Conservation (phyloP, 2,888 invertebrate genomes). For the Melanchra persicariae region DNA sequence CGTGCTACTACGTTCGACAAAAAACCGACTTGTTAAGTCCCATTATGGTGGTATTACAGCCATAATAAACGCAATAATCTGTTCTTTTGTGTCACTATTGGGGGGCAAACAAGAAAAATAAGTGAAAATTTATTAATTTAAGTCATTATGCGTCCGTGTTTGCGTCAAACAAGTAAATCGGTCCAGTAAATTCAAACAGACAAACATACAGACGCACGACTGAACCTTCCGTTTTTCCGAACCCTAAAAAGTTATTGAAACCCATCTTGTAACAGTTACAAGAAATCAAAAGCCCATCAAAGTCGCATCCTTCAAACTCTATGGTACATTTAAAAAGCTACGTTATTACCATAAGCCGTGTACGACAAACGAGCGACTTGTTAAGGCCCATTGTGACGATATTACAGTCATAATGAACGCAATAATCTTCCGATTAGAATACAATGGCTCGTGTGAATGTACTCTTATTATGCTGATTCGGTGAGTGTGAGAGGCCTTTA, state of each 20-base stretch:
- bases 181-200: too few relatives aligned
- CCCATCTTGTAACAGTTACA: conserved; percentile 19
- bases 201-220: too few relatives aligned
- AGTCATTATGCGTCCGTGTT: too few relatives aligned
- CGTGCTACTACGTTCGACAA: too few relatives aligned
- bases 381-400: conserved; percentile 68
- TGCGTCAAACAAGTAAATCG: too few relatives aligned
- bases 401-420: conserved; percentile 67
- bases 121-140: too few relatives aligned
- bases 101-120: too few relatives aligned
- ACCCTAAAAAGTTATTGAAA: conserved; percentile 14
- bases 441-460: conserved; percentile 69
- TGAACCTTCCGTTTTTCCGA: too few relatives aligned
- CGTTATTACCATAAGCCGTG: conserved; percentile 59
- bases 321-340: conserved; percentile 51
- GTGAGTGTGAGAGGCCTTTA: conserved; percentile 53
- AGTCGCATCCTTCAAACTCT: conserved; percentile 19
- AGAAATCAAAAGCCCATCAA: conserved; percentile 45
- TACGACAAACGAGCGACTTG: conserved; percentile 60
- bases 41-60: too few relatives aligned
- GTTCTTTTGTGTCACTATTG: too few relatives aligned
- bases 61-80: too few relatives aligned
- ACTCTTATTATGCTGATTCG: conserved; percentile 54
- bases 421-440: conserved; percentile 73
- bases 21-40: too few relatives aligned